phyloP scores from a whole-genome alignment of 2,113 vertebrate genomes.

The Chunga burmeisteri region DNA sequence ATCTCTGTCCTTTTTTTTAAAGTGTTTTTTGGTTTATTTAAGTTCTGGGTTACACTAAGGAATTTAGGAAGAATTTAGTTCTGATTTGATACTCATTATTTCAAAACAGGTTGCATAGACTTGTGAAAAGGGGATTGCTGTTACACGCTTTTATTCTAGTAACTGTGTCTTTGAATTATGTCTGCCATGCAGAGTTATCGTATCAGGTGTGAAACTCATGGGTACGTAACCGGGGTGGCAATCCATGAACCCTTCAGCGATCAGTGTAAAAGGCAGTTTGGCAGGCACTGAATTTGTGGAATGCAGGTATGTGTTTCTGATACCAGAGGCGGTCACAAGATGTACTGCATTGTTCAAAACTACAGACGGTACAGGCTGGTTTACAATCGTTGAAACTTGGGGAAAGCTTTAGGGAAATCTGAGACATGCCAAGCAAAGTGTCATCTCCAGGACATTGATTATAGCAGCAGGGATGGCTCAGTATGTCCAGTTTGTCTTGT shows the following conservation, averaged over 20 bases:
- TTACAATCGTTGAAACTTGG: neutral
- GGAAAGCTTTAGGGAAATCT: neutral
- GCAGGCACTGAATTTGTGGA: neutral
- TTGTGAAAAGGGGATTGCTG: neutral
- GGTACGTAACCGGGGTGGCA: neutral
- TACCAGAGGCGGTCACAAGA: neutral
- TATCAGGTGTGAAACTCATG: neutral
- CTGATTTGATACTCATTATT: neutral
- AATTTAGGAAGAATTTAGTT: neutral
- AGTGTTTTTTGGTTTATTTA: conserved; percentile 5
- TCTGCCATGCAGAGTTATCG: neutral
- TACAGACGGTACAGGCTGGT: neutral
- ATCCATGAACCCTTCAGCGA: neutral
- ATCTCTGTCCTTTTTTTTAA: neutral
- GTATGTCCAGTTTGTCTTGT: neutral
- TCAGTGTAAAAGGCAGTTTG: neutral
- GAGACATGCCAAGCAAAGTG: neutral
- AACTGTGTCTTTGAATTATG: neutral
- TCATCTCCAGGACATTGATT: neutral
- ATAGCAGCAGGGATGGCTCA: neutral
- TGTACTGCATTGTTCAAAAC: neutral
- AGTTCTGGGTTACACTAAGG: neutral
- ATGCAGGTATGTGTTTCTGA: neutral
- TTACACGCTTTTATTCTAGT: neutral
- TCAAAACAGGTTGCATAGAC: neutral